Percentiles rank a stretch among this genome's conserved stretches.
Evolutionary conservation across 2,113 vertebrate species (phyloP).

Genomic region (Brachypteracias leptosomus): DNA sequence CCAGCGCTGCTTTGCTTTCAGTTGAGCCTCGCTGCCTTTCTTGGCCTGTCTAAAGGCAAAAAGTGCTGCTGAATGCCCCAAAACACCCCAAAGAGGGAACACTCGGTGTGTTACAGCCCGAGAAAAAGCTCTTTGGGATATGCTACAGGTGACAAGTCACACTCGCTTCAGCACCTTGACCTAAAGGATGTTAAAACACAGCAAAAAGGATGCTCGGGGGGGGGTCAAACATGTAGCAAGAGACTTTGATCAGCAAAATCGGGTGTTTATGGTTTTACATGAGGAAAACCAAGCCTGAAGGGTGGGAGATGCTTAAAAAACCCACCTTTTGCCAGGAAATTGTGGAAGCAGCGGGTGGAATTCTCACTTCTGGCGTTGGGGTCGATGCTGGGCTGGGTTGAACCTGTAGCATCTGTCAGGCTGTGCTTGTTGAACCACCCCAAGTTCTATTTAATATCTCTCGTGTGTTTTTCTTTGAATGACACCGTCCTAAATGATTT

Average conservation of each 20-base stretch:
- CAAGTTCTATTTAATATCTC: not conserved
- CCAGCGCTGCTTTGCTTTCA: not conserved
- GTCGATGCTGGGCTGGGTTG: not conserved
- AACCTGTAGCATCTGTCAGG: not conserved
- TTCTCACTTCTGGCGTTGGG: not conserved
- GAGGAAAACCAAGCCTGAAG: not conserved
- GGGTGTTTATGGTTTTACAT: rapidly evolving
- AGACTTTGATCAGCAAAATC: not conserved
- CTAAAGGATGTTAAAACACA: not conserved
- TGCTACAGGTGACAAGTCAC: rapidly evolving
- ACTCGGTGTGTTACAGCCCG: rapidly evolving
- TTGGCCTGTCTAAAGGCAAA: not conserved
- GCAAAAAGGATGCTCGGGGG: not conserved
- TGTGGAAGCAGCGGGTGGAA: not conserved
- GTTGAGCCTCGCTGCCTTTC: not conserved
- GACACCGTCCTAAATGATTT: not conserved
- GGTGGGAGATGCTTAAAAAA: not conserved
- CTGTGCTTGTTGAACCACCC: not conserved
- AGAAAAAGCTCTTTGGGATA: not conserved
- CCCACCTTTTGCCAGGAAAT: not conserved
- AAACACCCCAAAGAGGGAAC: rapidly evolving
- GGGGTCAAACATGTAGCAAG: not conserved
- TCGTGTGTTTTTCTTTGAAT: not conserved
- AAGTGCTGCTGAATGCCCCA: not conserved
- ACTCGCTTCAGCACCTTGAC: not conserved